Conservation (phyloP, 1,140 invertebrate genomes). For the Drosophila baimaii region DNA sequence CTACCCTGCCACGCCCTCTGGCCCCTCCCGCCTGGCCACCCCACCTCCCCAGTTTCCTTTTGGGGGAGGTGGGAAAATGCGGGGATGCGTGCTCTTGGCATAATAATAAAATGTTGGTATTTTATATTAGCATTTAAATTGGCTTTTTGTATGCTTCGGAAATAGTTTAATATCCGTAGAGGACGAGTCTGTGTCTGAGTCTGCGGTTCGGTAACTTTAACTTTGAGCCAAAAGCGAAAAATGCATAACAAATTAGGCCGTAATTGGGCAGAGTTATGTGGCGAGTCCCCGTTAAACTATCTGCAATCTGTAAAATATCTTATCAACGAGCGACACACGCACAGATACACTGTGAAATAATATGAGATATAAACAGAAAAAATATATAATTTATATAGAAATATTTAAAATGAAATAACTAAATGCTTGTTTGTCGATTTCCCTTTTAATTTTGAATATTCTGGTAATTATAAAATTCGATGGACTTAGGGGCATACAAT, state of each 20-base stretch:
- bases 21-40: background rate
- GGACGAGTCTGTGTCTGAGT: conserved; percentile 29
- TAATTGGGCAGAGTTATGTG: conserved; percentile 70
- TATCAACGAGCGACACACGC: conserved; percentile 45
- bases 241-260: conserved; percentile 69
- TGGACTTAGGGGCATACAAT: background rate
- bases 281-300: conserved; percentile 28
- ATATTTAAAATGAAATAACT: background rate
- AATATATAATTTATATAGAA: background rate
- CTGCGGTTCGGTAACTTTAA: conserved; percentile 64
- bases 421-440: too few relatives aligned
- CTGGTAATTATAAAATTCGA: too few relatives aligned
- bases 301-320: conserved; percentile 64
- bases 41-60: too few relatives aligned
- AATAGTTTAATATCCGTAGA: conserved; percentile 81
- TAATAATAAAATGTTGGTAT: conserved; percentile 84
- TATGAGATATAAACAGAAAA: fast-evolving
- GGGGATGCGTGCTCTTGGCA: conserved; percentile 73
- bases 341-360: conserved; percentile 2
- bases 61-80: background rate
- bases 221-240: conserved; percentile 47
- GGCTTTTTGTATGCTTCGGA: conserved; percentile 82
- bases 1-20: conserved; percentile 16
- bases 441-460: too few relatives aligned
- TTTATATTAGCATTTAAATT: conserved; percentile 84